Evolutionary conservation across 2,888 invertebrate species (phyloP).

Genomic region (Yponomeuta plumbellus): DNA sequence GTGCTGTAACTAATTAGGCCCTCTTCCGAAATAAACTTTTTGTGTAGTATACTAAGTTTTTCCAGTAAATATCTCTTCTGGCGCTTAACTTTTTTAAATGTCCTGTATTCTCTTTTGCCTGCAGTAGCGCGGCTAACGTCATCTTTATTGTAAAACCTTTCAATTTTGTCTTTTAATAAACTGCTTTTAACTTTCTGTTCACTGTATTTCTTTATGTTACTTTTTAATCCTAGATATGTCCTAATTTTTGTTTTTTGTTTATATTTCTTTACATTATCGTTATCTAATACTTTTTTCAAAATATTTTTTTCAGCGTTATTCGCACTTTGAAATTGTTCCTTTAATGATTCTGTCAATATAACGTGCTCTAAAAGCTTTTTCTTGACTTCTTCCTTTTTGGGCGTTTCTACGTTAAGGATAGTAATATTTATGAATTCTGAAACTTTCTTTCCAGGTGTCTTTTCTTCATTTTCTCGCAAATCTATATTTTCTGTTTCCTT

Average conservation of each 20-base stretch:
- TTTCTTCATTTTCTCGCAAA: constrained; percentile 11
- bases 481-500: constrained; percentile 10
- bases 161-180: constrained; percentile 16
- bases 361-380: constrained; percentile 16
- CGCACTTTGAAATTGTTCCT: constrained; percentile 7
- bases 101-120: constrained; percentile 20
- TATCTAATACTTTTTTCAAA: constrained; percentile 12
- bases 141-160: constrained; percentile 18
- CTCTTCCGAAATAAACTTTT: constrained; percentile 8
- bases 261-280: constrained; percentile 16
- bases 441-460: constrained; percentile 3
- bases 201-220: constrained; percentile 18
- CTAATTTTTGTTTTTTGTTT: constrained; percentile 17
- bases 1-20: not conserved
- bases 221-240: constrained; percentile 17
- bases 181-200: constrained; percentile 11
- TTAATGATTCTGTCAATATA: constrained; percentile 15
- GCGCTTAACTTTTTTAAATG: constrained; percentile 15
- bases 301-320: constrained; percentile 16
- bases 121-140: constrained; percentile 20
- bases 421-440: constrained; percentile 15
- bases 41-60: constrained; percentile 7
- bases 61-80: constrained; percentile 16
- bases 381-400: constrained; percentile 17
- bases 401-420: constrained; percentile 17